These are phyloP conservation scores for Sparus aurata DNA, from an alignment of 2,797 vertebrate species.

Conservation along the genomic window DNA sequence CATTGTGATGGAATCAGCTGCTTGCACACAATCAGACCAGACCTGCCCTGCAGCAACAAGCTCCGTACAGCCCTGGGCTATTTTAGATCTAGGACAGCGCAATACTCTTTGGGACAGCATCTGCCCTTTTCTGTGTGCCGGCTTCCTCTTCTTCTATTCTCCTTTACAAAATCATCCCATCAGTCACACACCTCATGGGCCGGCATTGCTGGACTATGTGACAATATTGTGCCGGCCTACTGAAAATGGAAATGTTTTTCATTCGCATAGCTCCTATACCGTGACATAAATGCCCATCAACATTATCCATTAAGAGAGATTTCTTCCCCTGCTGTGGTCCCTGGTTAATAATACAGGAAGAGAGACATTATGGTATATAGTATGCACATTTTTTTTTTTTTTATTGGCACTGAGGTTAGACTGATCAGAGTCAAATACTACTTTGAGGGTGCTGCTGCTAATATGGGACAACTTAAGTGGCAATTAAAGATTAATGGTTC, in stretches of 20 bases:
- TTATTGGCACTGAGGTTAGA: not conserved
- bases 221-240: slow-evolving; percentile 36
- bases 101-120: slow-evolving; percentile 68
- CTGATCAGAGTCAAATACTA: not conserved
- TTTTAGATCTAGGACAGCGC: slow-evolving; percentile 81
- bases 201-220: slow-evolving; percentile 56
- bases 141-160: slow-evolving; percentile 50
- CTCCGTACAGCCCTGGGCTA: slow-evolving; percentile 70
- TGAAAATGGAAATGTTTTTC: slow-evolving; percentile 45
- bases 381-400: not conserved
- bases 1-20: slow-evolving; percentile 56
- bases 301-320: slow-evolving; percentile 37
- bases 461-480: not conserved
- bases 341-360: not conserved
- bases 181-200: slow-evolving; percentile 63
- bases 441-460: too few relatives aligned
- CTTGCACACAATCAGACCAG: slow-evolving; percentile 61
- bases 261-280: not conserved
- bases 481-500: not conserved
- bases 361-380: not conserved
- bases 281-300: slow-evolving; percentile 33
- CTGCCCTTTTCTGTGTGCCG: slow-evolving; percentile 54
- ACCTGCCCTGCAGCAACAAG: slow-evolving; percentile 62
- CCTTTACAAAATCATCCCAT: slow-evolving; percentile 66
- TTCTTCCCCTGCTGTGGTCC: slow-evolving; percentile 11